These are phyloP conservation scores for Carassius auratus DNA, from an alignment of 2,113 vertebrate genomes.

Conservation along the genomic window DNA sequence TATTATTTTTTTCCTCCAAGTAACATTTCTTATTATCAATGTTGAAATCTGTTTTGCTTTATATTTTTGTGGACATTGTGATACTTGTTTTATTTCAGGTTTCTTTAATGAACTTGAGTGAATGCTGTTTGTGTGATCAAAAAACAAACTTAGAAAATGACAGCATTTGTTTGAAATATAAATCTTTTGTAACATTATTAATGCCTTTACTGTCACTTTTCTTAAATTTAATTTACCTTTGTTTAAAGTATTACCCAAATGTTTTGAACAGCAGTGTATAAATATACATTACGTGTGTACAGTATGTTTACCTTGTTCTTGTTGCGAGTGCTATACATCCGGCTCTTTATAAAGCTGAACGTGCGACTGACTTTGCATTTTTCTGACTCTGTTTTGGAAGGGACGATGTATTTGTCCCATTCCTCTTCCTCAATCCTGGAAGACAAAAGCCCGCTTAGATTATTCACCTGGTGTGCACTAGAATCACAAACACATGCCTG, in stretches of 20 bases:
- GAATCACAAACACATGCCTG: slow-evolving; percentile 4
- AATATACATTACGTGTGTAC: no score
- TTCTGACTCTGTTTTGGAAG: slow-evolving; percentile 87
- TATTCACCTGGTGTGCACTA: not conserved
- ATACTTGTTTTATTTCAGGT: not conserved
- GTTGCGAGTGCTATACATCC: slow-evolving; percentile 92
- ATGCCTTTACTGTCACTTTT: not conserved
- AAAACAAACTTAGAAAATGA: not conserved
- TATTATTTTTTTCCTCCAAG: not conserved
- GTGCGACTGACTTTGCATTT: slow-evolving; percentile 95
- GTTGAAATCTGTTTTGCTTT: not conserved
- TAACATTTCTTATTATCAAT: not conserved
- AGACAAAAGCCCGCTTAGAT: not conserved
- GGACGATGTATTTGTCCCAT: slow-evolving; percentile 83
- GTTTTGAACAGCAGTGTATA: no score
- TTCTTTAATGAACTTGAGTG: not conserved
- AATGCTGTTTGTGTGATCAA: no score
- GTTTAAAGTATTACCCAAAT: no score
- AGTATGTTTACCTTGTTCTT: slow-evolving; percentile 79
- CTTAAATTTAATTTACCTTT: no score
- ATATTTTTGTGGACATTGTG: not conserved
- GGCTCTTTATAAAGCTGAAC: slow-evolving; percentile 93
- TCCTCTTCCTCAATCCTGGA: slow-evolving; percentile 89
- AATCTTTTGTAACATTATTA: not conserved
- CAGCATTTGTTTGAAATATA: not conserved